Evolutionary conservation across 1,140 invertebrate genomes (phyloP).

Genomic region (Helicoverpa zea): DNA sequence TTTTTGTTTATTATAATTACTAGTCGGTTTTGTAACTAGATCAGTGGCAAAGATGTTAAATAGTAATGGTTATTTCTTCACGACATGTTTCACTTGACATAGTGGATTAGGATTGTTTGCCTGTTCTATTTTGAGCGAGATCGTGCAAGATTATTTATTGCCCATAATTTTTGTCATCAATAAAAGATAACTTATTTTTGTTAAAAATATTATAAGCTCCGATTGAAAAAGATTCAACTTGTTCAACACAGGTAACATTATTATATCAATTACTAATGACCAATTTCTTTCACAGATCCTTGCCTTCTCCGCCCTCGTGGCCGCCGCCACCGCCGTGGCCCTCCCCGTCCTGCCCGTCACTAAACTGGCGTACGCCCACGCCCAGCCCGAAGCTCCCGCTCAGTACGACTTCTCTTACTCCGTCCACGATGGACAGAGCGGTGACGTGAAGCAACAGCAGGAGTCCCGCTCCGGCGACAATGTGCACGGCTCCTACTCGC

Average conservation of each 20-base stretch:
- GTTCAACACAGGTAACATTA: too few relatives aligned
- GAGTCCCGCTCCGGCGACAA: slow-evolving; percentile 86
- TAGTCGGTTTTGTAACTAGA: neutral
- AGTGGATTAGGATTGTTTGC: too few relatives aligned
- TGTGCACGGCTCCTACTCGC: slow-evolving; percentile 88
- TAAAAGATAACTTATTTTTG: too few relatives aligned
- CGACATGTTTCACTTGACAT: too few relatives aligned
- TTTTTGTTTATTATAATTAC: neutral
- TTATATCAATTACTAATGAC: neutral
- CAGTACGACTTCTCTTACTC: slow-evolving; percentile 84
- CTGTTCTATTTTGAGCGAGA: too few relatives aligned
- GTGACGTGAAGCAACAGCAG: slow-evolving; percentile 77
- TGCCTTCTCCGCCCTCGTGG: slow-evolving; percentile 62
- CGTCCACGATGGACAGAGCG: slow-evolving; percentile 79
- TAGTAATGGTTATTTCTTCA: too few relatives aligned
- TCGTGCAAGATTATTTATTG: too few relatives aligned
- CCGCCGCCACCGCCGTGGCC: slow-evolving; percentile 60
- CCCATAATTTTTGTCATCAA: too few relatives aligned
- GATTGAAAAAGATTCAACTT: too few relatives aligned
- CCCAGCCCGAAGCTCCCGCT: slow-evolving; percentile 73
- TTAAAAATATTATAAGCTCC: too few relatives aligned
- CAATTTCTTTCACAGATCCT: slow-evolving; percentile 51
- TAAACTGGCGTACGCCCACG: slow-evolving; percentile 62
- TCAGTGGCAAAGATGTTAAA: neutral
- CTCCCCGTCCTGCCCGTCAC: slow-evolving; percentile 52